Base-by-base conservation (phyloP, 2,113 vertebrate species). In the Rhineura floridana region DNA sequence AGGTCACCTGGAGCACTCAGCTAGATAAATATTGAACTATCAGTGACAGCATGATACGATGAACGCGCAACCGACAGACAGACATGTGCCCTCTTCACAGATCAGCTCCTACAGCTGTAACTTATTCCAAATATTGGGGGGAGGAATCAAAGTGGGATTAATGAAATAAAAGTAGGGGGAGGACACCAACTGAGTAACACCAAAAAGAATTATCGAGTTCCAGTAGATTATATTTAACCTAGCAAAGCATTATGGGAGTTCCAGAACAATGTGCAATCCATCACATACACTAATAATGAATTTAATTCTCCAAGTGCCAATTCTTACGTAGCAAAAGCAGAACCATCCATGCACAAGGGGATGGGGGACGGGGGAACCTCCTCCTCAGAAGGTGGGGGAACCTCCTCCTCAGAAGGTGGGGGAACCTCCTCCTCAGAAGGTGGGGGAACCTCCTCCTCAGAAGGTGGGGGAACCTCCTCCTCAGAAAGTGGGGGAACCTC, bases 1-100 rank as follows among this genome's bases (percentile, higher is more conserved):
- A 92, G 95, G 93, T 95, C 93, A 95, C 89, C 69, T 85, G 81
- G 87, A 87, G 91, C 86, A 77, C 30, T 90, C 87, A 92, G 67
- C 3, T 85, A 90, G 85, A 88, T 36, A 90, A 92, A 90, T 62
- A 89, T 86, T 10, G 77, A 91, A 89, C 81, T 88, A 85, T 11
- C 2, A 0, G 81, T 44, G 72, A 90, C 0, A 0, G 44, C 67
- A 70, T 88, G 87, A 89, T 76, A 81, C 67, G 88, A 44, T 10
- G 48, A 87, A 89, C 63, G 86, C 63, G 86, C 52, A 50, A 84
- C 62, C 62, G 62, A 85, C 55, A 59, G n/a, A n/a, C 65, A 87
- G 1, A 25, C 33, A 89, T 44, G 12, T 3, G 39, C 81, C 90
- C 79, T 88, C 83, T 72, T 91, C 83, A 88, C 72, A 72, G 50